Percentiles rank a stretch among this genome's conserved stretches.
Evolutionary conservation across 53 echinoderm and acorn worm genomes (phyloP).

Genomic region (Holothuria leucospilota): DNA sequence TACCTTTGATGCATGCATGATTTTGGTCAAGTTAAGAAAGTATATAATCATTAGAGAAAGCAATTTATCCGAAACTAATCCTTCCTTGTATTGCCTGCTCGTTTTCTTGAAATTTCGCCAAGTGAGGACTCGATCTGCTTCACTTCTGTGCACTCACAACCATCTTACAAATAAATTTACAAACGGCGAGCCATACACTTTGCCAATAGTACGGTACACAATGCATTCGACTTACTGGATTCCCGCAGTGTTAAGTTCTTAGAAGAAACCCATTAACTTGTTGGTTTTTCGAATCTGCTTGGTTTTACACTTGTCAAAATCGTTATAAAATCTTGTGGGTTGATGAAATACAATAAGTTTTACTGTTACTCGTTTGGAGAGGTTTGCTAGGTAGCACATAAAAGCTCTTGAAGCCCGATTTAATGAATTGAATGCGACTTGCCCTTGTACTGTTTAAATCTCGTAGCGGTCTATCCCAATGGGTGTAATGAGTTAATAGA

Average conservation of each 20-base stretch:
- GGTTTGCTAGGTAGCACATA: background rate
- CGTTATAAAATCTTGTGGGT: background rate
- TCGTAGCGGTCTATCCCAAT: constrained; percentile 1
- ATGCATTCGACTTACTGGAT: background rate
- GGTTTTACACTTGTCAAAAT: constrained; percentile 27
- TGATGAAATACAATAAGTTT: constrained; percentile 8
- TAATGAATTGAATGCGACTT: constrained; percentile 19
- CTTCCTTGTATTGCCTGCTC: too few relatives aligned
- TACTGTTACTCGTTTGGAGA: background rate
- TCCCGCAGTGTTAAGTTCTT: background rate
- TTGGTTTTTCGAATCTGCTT: constrained; percentile 29
- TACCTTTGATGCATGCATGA: too few relatives aligned
- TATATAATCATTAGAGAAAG: too few relatives aligned
- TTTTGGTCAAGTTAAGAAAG: too few relatives aligned
- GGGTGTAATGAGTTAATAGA: constrained; percentile 31
- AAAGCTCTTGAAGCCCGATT: background rate
- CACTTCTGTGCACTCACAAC: background rate
- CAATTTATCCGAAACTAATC: too few relatives aligned
- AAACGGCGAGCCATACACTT: background rate
- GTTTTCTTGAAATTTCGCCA: too few relatives aligned
- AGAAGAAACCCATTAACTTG: constrained; percentile 33
- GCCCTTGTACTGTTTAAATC: constrained; percentile 3
- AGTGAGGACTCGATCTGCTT: too few relatives aligned
- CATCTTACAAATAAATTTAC: background rate
- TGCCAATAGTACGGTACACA: too few relatives aligned